A percentile compares a stretch with the other conserved stretches of the same genome.
Conservation (phyloP, 2,113 vertebrate genomes). For the Apodemus speciosus region DNA sequence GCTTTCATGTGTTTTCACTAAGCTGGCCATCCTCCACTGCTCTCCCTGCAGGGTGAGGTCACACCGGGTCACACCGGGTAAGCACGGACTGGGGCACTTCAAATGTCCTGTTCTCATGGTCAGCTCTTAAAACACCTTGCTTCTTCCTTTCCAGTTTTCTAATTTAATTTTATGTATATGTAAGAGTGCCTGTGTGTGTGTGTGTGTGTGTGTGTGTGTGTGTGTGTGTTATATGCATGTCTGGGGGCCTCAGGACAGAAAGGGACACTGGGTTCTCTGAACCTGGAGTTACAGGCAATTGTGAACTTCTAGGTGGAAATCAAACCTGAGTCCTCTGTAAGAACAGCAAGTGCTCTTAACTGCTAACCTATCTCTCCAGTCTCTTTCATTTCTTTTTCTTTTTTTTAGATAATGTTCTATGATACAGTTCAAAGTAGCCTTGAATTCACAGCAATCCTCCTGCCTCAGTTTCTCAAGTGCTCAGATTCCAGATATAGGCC, state of each 20-base stretch:
- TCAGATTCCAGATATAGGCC: background rate
- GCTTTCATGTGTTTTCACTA: slow-evolving; percentile 1
- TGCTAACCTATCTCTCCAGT: background rate
- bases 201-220: background rate
- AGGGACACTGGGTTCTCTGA: background rate
- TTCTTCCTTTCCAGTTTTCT: background rate
- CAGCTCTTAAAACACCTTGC: background rate
- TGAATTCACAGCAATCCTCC: background rate
- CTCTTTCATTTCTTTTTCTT: background rate
- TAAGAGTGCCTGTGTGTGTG: background rate
- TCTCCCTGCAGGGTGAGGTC: background rate
- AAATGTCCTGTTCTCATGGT: background rate
- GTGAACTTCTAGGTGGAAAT: background rate
- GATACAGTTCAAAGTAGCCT: background rate
- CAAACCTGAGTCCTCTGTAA: background rate
- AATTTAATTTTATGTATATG: background rate
- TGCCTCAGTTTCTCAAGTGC: background rate
- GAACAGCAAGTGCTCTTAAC: no score
- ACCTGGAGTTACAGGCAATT: background rate
- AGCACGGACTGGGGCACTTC: background rate
- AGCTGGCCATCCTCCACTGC: background rate
- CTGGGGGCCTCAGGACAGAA: background rate
- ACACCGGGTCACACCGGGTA: background rate
- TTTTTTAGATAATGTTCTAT: background rate
- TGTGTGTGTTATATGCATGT: no score